These are phyloP conservation scores for Microcaecilia unicolor DNA, from an alignment of 2,797 vertebrate species.

Conservation along the genomic window DNA sequence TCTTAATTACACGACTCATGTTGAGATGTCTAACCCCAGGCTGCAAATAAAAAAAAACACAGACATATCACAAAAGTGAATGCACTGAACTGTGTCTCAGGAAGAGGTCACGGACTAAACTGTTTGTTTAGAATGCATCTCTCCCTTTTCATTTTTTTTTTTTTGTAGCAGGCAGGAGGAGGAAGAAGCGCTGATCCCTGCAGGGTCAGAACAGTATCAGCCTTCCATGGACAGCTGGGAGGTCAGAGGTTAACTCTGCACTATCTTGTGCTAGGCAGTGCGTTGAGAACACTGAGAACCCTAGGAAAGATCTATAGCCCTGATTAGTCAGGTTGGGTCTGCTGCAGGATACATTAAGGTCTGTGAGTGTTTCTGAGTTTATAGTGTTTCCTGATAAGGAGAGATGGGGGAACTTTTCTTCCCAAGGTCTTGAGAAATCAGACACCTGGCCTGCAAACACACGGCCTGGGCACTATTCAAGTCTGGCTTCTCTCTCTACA, in stretches of 20 bases:
- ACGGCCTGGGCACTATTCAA: conserved; percentile 19
- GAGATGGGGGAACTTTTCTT: conserved; percentile 26
- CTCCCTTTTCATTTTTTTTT: too few species aligned
- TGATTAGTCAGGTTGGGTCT: conserved; percentile 32
- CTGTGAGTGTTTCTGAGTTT: conserved; percentile 40
- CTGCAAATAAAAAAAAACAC: too few species aligned
- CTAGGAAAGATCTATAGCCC: conserved; percentile 28
- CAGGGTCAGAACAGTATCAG: conserved; percentile 19
- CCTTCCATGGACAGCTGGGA: conserved; percentile 26
- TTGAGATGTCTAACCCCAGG: not conserved
- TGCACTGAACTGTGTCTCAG: conserved; percentile 25
- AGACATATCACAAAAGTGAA: conserved; percentile 22
- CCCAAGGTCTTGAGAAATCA: conserved; percentile 41
- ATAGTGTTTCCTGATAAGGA: conserved; percentile 40
- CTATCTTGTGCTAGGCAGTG: conserved; percentile 29
- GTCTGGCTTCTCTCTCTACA: too few species aligned
- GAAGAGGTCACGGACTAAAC: conserved; percentile 22
- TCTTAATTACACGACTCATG: not conserved
- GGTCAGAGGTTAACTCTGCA: conserved; percentile 41
- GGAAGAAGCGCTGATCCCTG: conserved; percentile 31
- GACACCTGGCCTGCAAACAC: conserved; percentile 41
- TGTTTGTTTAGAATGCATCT: conserved; percentile 42
- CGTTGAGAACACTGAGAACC: conserved; percentile 27
- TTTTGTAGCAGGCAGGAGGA: conserved; percentile 13
- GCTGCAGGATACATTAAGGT: conserved; percentile 30